These are phyloP conservation scores for Thalassarche chlororhynchos DNA, from an alignment of 2,113 vertebrate species.

Conservation along the genomic window DNA sequence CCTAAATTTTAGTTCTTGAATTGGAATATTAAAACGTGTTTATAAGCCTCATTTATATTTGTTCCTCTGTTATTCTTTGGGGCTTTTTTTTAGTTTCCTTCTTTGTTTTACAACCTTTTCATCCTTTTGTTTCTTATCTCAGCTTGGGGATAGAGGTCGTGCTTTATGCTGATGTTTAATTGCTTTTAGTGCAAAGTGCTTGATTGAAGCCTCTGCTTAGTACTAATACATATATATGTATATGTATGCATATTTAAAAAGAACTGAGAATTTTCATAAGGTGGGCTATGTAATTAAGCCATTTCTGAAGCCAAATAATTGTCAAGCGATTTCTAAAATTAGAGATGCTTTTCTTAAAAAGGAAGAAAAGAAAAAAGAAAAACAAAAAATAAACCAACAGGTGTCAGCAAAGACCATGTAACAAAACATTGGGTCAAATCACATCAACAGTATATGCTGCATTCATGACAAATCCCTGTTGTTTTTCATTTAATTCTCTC, in stretches of 20 bases:
- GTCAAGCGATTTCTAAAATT: not conserved
- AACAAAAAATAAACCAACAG: conserved; percentile 46
- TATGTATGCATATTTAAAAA: not conserved
- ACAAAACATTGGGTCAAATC: conserved; percentile 25
- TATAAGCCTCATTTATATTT: not conserved
- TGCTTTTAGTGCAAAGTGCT: not conserved
- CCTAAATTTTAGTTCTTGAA: not conserved
- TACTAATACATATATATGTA: not conserved
- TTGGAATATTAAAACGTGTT: not conserved
- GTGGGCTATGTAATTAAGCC: not conserved
- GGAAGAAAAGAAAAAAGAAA: not conserved
- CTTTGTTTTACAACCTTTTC: not conserved
- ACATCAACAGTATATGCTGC: not conserved
- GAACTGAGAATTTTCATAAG: not conserved
- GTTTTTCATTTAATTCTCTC: not conserved
- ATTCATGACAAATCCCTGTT: not conserved
- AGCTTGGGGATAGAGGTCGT: not conserved
- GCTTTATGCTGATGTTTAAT: not conserved
- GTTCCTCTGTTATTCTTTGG: not conserved
- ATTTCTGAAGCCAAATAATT: not conserved
- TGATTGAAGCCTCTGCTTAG: not conserved
- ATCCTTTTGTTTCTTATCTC: not conserved
- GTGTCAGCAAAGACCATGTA: conserved; percentile 60
- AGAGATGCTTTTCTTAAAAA: not conserved
- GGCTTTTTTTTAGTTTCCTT: not conserved